Base-by-base conservation (phyloP, 2,888 invertebrate species). In the Lithophane ornitopus region DNA sequence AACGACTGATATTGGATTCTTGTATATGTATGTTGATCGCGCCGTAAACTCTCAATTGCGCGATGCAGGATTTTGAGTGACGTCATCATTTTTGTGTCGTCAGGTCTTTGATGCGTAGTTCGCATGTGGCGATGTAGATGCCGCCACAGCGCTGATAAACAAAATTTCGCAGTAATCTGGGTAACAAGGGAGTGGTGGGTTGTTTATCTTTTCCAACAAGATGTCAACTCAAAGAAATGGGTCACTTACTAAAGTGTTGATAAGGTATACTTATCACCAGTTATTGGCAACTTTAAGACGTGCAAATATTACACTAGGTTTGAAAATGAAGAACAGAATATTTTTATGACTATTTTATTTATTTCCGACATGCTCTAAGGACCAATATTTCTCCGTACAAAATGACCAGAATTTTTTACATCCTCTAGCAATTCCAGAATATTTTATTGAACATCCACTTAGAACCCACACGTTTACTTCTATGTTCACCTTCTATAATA, bases 211-310 rank as follows among this genome's bases (percentile, higher is more conserved):
- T 69, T 52, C 28, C 19, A 68, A 49, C 61, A 80, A 82, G 61
- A 76, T 77, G 80, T 75, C 70, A 76, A 63, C 46, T 74, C 6
- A 67, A 78, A 78, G 59, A 82, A 82, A 70, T 85, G 70, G 73
- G 78, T 62, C 77, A 68, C n/a, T 76, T 65, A 72, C 39, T 76
- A 67, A 14, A 46, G 56, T 63, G 61, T 46, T 74, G 85, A 87
- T 78, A 79, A 81, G 66, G 49, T 61, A 58, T 3, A 70, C 61
- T 70, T 71, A 80, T 77, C 70, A 67, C 9, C 52, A 41, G 8
- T 44, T 84, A 65, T 74, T 78, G 44, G 28, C 6, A 56, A 70
- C 34, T 44, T 61, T n/a, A 62, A 69, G 26, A 46, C 52, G n/a
- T 59, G 49, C 19, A 59, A 74, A 75, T 49, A 46, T 22, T 28